Percentiles rank a stretch among this genome's conserved stretches.
Evolutionary conservation across 2,888 invertebrate genomes (phyloP).

Genomic region (Tetrapedia diversipes): DNA sequence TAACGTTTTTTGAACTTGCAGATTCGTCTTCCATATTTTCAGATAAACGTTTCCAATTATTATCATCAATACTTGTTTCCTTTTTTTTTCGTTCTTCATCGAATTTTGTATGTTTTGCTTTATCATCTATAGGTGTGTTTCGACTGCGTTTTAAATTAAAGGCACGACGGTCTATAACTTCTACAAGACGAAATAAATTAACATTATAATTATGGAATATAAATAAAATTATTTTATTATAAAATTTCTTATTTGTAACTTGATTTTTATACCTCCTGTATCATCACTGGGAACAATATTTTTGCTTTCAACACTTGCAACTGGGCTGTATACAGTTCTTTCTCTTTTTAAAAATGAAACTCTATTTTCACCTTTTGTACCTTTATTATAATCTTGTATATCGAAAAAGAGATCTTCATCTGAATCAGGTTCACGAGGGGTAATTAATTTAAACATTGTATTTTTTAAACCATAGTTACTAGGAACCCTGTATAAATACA

Average conservation of each 20-base stretch:
- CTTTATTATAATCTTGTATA: slow-evolving; percentile 21
- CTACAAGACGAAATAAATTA: slow-evolving; percentile 42
- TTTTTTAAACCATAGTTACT: slow-evolving; percentile 33
- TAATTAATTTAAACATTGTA: slow-evolving; percentile 75
- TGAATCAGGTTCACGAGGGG: slow-evolving; percentile 47
- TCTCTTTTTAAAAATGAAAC: neutral
- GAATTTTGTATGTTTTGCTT: neutral
- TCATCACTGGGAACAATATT: slow-evolving; percentile 41
- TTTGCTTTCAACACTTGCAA: neutral
- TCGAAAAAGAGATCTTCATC: slow-evolving; percentile 55
- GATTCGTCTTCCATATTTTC: neutral
- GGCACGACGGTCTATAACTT: slow-evolving; percentile 52
- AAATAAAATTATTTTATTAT: neutral
- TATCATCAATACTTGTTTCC: neutral
- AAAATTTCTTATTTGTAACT: neutral
- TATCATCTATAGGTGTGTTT: neutral
- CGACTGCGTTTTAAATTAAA: slow-evolving; percentile 13
- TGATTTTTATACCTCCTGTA: slow-evolving; percentile 62
- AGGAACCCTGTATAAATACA: slow-evolving; percentile 40
- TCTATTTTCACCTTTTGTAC: slow-evolving; percentile 1
- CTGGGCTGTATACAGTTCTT: neutral
- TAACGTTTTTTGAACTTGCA: neutral
- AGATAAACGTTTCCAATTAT: neutral
- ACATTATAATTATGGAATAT: neutral
- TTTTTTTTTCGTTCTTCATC: neutral